Conservation (phyloP, 1,140 invertebrate species). For the Centruroides vittatus region DNA sequence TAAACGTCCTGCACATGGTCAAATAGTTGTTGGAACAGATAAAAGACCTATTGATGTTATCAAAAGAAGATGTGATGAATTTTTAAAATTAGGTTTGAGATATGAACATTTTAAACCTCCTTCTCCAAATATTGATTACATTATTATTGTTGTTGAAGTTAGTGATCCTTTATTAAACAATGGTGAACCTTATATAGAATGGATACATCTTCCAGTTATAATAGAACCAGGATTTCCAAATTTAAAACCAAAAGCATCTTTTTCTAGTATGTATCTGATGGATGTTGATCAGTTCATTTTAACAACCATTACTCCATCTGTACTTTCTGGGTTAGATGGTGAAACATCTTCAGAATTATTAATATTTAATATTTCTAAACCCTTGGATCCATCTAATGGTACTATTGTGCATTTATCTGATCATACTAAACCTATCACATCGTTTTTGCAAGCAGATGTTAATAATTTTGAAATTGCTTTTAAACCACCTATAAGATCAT, state of each 20-base stretch:
- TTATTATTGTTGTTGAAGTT: conserved; percentile 12
- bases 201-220: conserved; percentile 9
- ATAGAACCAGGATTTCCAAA: conserved; percentile 15
- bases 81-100: conserved; percentile 10
- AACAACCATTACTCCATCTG: conserved; percentile 10
- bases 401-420: conserved; percentile 15
- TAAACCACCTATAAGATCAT: conserved; percentile 9
- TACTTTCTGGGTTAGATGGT: conserved; percentile 13
- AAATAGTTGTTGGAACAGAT: conserved; percentile 9
- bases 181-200: conserved; percentile 8
- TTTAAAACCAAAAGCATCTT: conserved; percentile 14
- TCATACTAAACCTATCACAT: conserved; percentile 6
- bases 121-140: conserved; percentile 13
- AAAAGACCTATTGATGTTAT: conserved; percentile 9
- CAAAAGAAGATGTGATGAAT: conserved; percentile 12
- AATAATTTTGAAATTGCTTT: conserved; percentile 15
- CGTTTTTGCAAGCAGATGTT: conserved; percentile 12
- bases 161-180: conserved; percentile 10
- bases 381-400: conserved; percentile 6
- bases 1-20: conserved; percentile 9
- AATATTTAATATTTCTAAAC: conserved; percentile 13
- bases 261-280: conserved; percentile 14
- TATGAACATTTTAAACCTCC: conserved; percentile 16
- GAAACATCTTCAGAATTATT: conserved; percentile 13
- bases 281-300: conserved; percentile 15